phyloP scores from a whole-genome alignment of 2,797 vertebrate species.

The Leuciscus waleckii region DNA sequence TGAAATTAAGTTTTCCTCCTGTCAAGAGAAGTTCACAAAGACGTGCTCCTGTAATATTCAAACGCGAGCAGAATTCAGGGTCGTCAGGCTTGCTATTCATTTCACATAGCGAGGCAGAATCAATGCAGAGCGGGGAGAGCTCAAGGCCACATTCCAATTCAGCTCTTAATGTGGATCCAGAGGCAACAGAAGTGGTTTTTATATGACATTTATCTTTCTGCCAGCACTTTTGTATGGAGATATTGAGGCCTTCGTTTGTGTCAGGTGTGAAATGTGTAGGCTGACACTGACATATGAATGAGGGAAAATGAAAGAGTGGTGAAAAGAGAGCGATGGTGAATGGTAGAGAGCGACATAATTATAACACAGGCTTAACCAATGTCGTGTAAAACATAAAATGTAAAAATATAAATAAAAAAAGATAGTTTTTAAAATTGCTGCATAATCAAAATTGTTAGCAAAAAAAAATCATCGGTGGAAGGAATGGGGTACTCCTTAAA shows the following conservation, averaged over 20 bases:
- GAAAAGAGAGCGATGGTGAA: conserved; percentile 1
- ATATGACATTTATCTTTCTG: conserved; percentile 48
- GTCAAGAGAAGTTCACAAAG: conserved; percentile 37
- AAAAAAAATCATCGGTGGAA: not conserved
- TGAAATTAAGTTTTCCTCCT: conserved; percentile 48
- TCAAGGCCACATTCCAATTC: conserved; percentile 61
- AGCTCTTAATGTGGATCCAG: conserved; percentile 48
- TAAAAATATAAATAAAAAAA: conserved; percentile 9
- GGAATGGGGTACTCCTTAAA: not conserved
- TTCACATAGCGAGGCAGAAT: conserved; percentile 46
- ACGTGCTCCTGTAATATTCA: conserved; percentile 54
- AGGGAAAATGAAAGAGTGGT: conserved; percentile 16
- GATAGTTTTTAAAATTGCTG: not conserved
- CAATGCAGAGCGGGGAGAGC: conserved; percentile 48
- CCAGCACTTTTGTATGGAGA: conserved; percentile 31
- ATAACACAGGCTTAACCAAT: not conserved
- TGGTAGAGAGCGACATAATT: not conserved
- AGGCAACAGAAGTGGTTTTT: conserved; percentile 44
- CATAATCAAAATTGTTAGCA: not conserved
- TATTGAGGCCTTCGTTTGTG: conserved; percentile 27
- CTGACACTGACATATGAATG: conserved; percentile 45
- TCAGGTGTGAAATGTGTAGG: conserved; percentile 26
- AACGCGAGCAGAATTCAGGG: conserved; percentile 31
- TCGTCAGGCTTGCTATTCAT: conserved; percentile 37
- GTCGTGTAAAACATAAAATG: not conserved